These are phyloP conservation scores for Zaprionus lachaisei DNA, from an alignment of 1,140 invertebrate species.

Conservation along the genomic window DNA sequence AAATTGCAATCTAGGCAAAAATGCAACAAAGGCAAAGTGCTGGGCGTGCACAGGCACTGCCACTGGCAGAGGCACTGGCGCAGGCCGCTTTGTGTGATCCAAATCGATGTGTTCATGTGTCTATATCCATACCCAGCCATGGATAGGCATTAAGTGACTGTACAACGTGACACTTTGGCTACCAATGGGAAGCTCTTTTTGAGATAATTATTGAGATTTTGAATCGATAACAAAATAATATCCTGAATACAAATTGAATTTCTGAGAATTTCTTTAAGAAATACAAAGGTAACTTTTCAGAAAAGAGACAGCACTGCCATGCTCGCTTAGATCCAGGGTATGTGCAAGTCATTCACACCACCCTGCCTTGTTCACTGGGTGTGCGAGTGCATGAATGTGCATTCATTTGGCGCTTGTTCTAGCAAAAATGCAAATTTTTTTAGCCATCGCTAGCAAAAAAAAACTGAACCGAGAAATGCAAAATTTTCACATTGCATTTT, in stretches of 20 bases:
- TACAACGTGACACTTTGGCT: background rate
- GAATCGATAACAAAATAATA: too few relatives aligned
- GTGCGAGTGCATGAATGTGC: conserved; percentile 50
- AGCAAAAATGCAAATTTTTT: conserved; percentile 78
- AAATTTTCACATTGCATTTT: conserved; percentile 76
- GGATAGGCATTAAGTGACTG: background rate
- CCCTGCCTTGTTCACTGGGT: background rate
- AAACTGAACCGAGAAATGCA: conserved; percentile 62
- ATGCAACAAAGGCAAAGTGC: conserved; percentile 82
- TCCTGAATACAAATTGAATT: too few relatives aligned
- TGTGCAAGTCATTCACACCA: background rate
- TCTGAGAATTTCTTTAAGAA: too few relatives aligned
- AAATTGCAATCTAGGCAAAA: conserved; percentile 83
- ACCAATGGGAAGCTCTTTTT: background rate
- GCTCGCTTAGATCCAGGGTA: background rate
- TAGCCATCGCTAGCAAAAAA: conserved; percentile 41
- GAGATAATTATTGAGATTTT: too few relatives aligned
- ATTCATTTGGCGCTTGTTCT: conserved; percentile 61
- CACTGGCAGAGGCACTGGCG: background rate
- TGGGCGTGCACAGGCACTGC: conserved; percentile 55
- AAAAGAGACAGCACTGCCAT: too few relatives aligned
- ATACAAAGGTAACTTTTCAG: too few relatives aligned
- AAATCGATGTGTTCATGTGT: conserved; percentile 35
- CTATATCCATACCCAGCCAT: conserved; percentile 5
- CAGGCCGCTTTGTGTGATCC: conserved; percentile 29